phyloP scores from a whole-genome alignment of 1,140 invertebrate genomes.

The Cyphomyrmex costatus region DNA sequence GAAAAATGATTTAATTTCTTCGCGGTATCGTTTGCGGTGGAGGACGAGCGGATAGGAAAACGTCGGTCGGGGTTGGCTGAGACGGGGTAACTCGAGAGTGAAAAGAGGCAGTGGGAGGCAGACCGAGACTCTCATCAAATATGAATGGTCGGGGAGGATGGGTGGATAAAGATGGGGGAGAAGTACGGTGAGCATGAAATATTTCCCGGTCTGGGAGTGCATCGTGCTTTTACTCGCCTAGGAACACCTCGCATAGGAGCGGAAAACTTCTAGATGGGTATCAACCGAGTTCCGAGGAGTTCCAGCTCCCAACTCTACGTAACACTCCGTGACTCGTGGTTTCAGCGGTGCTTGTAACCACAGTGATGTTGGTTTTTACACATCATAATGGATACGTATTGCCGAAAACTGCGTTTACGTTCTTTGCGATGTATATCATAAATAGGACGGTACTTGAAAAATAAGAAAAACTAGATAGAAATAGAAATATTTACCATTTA shows the following conservation, averaged over 20 bases:
- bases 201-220: conserved; percentile 76
- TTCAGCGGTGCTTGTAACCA: conserved; percentile 47
- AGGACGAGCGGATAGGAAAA: background rate
- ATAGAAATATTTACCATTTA: background rate
- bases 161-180: conserved; percentile 69
- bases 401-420: conserved; percentile 20
- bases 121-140: conserved; percentile 76
- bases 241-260: conserved; percentile 31
- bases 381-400: conserved; percentile 12
- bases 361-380: conserved; percentile 48
- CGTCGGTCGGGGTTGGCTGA: conserved; percentile 32
- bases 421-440: background rate
- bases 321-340: conserved; percentile 16
- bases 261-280: conserved; percentile 69
- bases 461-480: background rate
- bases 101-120: conserved; percentile 58
- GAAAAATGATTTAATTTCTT: conserved; percentile 69
- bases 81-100: conserved; percentile 55
- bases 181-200: conserved; percentile 75
- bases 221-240: conserved; percentile 68
- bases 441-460: background rate
- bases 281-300: conserved; percentile 68
- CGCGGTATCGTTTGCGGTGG: conserved; percentile 22
- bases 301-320: conserved; percentile 34
- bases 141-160: conserved; percentile 77